Percentiles rank a stretch among this genome's conserved stretches.
Conservation (phyloP, 2,888 invertebrate species). For the Corbicula japonica region DNA sequence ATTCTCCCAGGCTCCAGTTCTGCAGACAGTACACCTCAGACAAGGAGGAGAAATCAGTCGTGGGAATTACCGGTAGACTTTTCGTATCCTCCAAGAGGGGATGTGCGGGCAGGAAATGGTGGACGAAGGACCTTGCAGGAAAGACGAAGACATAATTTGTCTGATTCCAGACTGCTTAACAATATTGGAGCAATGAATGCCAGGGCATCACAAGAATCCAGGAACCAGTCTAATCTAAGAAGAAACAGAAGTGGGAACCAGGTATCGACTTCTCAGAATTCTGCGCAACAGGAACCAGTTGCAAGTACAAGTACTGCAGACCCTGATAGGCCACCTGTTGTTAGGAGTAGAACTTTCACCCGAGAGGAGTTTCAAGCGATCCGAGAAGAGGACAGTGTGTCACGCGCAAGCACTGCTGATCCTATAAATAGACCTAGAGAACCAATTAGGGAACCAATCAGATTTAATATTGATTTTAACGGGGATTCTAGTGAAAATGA, state of each 20-base stretch:
- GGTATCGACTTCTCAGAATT: constrained; percentile 15
- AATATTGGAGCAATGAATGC: constrained; percentile 17
- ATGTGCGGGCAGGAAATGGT: constrained; percentile 60
- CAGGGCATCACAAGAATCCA: constrained; percentile 20
- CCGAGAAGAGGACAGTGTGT: constrained; percentile 54
- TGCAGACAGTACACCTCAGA: constrained; percentile 19
- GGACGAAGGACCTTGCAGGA: constrained; percentile 66
- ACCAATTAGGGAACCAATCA: constrained; percentile 62
- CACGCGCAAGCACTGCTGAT: constrained; percentile 65
- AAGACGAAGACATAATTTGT: constrained; percentile 72
- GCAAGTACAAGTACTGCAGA: constrained; percentile 43
- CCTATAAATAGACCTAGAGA: constrained; percentile 53
- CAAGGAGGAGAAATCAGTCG: constrained; percentile 40
- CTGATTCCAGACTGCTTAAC: constrained; percentile 71
- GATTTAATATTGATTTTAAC: constrained; percentile 52
- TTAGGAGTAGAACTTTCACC: constrained; percentile 62
- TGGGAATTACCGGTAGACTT: constrained; percentile 65
- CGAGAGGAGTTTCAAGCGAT: constrained; percentile 64
- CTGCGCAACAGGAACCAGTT: constrained; percentile 23
- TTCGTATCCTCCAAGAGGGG: constrained; percentile 48
- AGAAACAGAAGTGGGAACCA: constrained; percentile 48
- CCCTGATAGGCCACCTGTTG: constrained; percentile 41
- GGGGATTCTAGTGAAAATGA: constrained; percentile 35
- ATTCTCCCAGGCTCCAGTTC: constrained; percentile 20
- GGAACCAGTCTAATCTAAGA: constrained; percentile 16